These are phyloP conservation scores for Cheiracanthium punctorium DNA, from an alignment of 2,888 invertebrate species.

Conservation along the genomic window DNA sequence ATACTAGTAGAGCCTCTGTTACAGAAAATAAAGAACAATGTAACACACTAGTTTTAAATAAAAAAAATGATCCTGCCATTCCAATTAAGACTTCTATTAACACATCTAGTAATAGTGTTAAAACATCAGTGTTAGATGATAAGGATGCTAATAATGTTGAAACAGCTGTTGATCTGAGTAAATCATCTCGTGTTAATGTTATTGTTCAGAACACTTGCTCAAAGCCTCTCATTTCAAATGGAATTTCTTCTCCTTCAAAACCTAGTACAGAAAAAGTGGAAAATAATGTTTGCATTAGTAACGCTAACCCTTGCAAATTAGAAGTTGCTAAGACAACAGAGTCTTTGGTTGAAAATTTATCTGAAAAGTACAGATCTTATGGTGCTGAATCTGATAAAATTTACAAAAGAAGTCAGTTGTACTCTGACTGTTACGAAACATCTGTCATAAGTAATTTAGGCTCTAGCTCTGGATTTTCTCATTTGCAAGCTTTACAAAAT, in stretches of 20 bases:
- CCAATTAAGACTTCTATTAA: background rate
- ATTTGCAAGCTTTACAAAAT: constrained; percentile 55
- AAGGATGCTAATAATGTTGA: constrained; percentile 13
- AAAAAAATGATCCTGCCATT: background rate
- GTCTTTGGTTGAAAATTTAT: too few species aligned
- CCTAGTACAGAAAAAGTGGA: background rate
- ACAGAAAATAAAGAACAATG: background rate
- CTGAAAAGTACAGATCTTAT: constrained; percentile 21
- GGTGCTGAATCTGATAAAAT: constrained; percentile 49
- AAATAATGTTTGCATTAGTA: too few species aligned
- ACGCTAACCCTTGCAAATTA: background rate
- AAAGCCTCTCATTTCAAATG: background rate
- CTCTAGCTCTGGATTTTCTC: constrained; percentile 38
- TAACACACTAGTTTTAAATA: background rate
- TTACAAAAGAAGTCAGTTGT: constrained; percentile 25
- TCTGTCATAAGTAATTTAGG: background rate
- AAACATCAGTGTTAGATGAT: background rate
- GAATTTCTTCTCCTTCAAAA: background rate
- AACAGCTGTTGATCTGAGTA: constrained; percentile 50
- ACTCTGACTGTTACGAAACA: constrained; percentile 13
- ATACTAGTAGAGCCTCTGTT: background rate
- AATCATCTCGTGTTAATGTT: constrained; percentile 18
- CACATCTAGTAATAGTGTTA: background rate
- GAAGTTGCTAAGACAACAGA: too few species aligned
- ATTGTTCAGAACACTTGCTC: background rate